phyloP scores from a whole-genome alignment of 2,797 vertebrate species.

The Pitangus sulphuratus region DNA sequence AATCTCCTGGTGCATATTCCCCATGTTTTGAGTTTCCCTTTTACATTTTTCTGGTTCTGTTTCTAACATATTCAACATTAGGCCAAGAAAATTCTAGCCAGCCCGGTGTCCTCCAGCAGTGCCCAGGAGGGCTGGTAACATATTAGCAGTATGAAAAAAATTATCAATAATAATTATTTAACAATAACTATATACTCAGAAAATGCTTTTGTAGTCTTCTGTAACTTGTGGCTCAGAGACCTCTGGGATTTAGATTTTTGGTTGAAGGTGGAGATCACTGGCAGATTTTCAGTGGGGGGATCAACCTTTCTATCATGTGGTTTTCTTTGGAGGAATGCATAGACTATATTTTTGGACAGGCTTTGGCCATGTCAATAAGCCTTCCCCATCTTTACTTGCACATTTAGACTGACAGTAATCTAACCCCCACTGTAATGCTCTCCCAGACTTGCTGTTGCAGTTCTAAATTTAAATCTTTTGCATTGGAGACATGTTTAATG shows the following conservation, averaged over 20 bases:
- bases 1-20: not conserved
- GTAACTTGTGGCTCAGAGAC: not conserved
- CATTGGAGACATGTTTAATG: not conserved
- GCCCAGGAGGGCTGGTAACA: not conserved
- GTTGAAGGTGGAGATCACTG: not conserved
- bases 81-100: not conserved
- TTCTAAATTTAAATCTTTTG: not conserved
- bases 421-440: accelerated
- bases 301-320: accelerated
- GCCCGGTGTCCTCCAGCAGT: not conserved
- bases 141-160: not conserved
- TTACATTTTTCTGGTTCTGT: not conserved
- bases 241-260: not conserved
- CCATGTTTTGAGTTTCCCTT: not conserved
- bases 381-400: not conserved
- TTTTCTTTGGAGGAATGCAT: not conserved
- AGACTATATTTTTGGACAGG: not conserved
- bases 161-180: not conserved
- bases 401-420: not conserved
- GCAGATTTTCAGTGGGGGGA: not conserved
- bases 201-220: not conserved
- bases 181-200: not conserved
- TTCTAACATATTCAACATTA: not conserved
- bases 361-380: not conserved
- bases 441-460: not conserved